A percentile compares a stretch with the other conserved stretches of the same genome.
phyloP scores from a whole-genome alignment of 1,140 invertebrate species.

The Capitella teleta region DNA sequence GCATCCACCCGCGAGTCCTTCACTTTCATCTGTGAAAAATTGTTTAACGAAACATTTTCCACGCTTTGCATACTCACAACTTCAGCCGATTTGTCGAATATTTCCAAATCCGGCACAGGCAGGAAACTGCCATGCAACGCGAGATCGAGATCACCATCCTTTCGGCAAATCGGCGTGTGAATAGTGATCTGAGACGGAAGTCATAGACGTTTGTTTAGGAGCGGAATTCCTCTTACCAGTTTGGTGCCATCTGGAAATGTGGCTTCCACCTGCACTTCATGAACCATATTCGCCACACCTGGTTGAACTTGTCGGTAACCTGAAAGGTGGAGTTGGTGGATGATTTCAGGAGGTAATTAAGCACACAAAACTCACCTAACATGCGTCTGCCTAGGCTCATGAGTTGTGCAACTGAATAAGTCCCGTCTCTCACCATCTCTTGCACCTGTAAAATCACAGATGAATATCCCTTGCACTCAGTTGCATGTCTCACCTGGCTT shows the following conservation, averaged over 20 bases:
- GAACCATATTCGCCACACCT: conserved; percentile 33
- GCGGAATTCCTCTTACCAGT: conserved; percentile 20
- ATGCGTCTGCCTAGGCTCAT: conserved; percentile 32
- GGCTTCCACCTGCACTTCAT: conserved; percentile 35
- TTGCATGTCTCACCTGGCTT: conserved; percentile 32
- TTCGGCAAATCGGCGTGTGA: conserved; percentile 29
- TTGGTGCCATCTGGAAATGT: conserved; percentile 42
- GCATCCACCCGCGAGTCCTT: not conserved
- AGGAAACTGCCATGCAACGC: conserved; percentile 41
- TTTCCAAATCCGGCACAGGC: conserved; percentile 23
- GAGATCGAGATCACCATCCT: conserved; percentile 30
- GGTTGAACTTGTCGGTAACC: conserved; percentile 32
- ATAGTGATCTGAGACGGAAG: conserved; percentile 37
- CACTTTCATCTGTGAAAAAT: not conserved
- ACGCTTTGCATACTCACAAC: too few relatives aligned
- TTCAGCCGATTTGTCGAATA: conserved; percentile 14
- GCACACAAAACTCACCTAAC: conserved; percentile 22
- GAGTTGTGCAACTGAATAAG: conserved; percentile 23
- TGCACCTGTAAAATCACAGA: conserved; percentile 19
- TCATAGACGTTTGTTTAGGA: too few relatives aligned
- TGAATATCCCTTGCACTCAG: too few relatives aligned
- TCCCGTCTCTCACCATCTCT: conserved; percentile 35
- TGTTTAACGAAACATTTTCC: not conserved
- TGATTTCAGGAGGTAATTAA: not conserved
- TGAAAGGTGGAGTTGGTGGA: conserved; percentile 6